Conservation (phyloP, 2,888 invertebrate species). For the Mesodorylaimus sp. region DNA sequence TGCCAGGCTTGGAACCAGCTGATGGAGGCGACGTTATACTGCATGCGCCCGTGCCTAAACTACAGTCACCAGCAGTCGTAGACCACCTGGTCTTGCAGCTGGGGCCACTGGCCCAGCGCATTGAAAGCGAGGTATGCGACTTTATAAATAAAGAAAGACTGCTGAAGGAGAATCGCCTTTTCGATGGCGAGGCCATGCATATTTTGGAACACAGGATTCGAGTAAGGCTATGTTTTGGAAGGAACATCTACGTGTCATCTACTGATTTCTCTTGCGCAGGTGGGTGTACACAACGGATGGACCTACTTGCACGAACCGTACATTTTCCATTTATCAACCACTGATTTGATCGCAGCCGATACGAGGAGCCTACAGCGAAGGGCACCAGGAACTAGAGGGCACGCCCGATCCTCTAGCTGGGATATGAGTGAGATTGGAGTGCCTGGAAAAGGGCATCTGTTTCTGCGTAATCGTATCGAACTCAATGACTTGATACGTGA, state of each 20-base stretch:
- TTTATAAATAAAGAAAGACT: constrained; percentile 26
- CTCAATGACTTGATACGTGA: constrained; percentile 13
- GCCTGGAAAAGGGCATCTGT: too few relatives aligned
- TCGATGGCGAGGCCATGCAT: constrained; percentile 19
- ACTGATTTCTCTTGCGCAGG: constrained; percentile 24
- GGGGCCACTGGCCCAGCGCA: constrained; percentile 24
- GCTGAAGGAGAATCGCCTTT: constrained; percentile 18
- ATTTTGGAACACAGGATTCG: constrained; percentile 27
- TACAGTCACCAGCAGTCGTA: not conserved
- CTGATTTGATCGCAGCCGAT: too few relatives aligned
- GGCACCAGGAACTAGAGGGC: too few relatives aligned
- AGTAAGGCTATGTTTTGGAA: constrained; percentile 15
- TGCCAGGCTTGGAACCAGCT: not conserved
- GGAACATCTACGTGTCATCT: not conserved
- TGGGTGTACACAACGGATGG: constrained; percentile 39
- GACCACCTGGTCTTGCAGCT: not conserved
- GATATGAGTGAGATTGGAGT: too few relatives aligned
- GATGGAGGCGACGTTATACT: not conserved
- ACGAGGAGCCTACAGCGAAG: too few relatives aligned
- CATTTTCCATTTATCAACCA: constrained; percentile 28
- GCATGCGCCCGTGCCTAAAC: not conserved
- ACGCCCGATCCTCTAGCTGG: not conserved
- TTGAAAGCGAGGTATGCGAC: constrained; percentile 31
- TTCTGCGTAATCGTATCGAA: constrained; percentile 1
- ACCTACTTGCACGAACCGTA: constrained; percentile 34